Evolutionary conservation across 1,140 invertebrate species (phyloP).

Genomic region (Laupala kohalensis): DNA sequence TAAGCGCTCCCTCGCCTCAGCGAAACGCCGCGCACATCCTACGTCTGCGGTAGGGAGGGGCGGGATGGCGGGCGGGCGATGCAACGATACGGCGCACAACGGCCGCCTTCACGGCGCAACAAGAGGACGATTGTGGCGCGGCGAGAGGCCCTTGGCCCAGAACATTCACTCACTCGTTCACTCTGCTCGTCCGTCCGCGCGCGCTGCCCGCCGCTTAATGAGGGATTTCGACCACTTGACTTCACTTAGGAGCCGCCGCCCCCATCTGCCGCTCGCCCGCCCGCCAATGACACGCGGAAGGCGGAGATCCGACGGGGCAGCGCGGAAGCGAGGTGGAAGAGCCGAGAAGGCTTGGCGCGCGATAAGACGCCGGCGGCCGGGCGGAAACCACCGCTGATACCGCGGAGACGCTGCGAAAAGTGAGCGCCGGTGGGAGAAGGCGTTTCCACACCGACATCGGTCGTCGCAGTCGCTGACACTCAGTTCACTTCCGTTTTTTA

Average conservation of each 20-base stretch:
- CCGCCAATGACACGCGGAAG: neutral
- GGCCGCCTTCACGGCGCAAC: neutral
- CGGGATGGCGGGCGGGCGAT: neutral
- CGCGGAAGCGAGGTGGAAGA: no score
- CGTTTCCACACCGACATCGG: neutral
- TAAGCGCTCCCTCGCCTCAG: no score
- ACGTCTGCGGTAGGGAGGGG: no score
- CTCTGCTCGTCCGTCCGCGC: neutral
- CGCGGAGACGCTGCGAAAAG: no score
- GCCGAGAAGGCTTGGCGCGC: no score
- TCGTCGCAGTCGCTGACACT: neutral
- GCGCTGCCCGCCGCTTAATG: neutral
- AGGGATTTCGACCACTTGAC: neutral
- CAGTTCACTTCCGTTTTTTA: no score
- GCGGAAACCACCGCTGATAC: no score
- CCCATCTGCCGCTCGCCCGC: neutral
- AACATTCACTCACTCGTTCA: no score
- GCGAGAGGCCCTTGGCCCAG: no score
- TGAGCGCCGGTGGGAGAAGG: no score
- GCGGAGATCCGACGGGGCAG: no score
- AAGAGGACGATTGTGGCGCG: neutral
- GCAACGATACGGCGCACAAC: neutral
- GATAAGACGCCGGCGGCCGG: no score
- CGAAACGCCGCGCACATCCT: neutral
- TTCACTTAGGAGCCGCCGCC: neutral